Evolutionary conservation across 2,888 invertebrate genomes (phyloP), one percentile per base, ranked within the genome.

Genomic region (Dynastes hyllus): DNA sequence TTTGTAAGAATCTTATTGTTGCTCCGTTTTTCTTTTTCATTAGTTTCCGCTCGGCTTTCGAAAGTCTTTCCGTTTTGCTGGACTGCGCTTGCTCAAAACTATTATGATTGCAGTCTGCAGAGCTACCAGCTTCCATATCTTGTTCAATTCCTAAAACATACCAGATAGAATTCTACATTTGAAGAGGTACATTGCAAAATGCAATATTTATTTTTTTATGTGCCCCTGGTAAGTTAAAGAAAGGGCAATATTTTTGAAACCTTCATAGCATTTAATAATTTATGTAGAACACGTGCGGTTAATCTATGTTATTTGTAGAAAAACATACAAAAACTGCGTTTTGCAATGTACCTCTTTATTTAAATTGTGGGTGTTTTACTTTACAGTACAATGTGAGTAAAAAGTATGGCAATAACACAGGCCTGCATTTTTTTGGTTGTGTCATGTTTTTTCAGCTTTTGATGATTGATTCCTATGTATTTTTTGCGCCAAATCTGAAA

Each of bases 31-130:
- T 77, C 79, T 87, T 87, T 81, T 86, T 87, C 58, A 86, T 79
- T 81, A 87, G 86, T 79, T 86, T 87, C 29, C 85, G 82, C 83
- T 87, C 87, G 1, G 86, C 86, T 80, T 86, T 87, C 0, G 87
- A 87, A 65, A 87, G 81, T 82, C 87, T 87, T 76, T 83, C 85
- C 67, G 86, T 83, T 29, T 84, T 85, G 29, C 77, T 71, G 27
- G 84, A 83, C 65, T 86, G 85, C 9, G 85, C 85, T 67, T 86
- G 84, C 80, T 87, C 87, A 65, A 87, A 87, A 79, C 86, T 86
- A 76, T 81, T 84, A 71, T 87, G 86, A 82, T 85, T 83, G 79
- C 85, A 85, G 50, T 73, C 73, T 53, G 83, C 80, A 50, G 82
- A 76, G 40, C 83, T 80, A 13, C 77, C 70, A 61, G 85, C 84